These are phyloP conservation scores for Cariama cristata DNA, from an alignment of 2,113 vertebrate species.

Conservation along the genomic window DNA sequence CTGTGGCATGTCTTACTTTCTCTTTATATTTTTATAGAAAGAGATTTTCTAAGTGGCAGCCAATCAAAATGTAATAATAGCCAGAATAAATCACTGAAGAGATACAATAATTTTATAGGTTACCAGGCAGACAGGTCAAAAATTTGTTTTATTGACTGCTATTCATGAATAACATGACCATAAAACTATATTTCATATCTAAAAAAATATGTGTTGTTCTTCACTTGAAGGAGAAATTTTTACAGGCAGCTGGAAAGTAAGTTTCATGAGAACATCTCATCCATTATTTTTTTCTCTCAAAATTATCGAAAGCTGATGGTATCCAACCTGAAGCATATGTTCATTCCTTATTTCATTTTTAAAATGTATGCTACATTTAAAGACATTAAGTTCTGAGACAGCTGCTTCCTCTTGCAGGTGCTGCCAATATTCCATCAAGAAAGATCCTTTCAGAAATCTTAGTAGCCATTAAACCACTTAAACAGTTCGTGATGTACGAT, in stretches of 20 bases:
- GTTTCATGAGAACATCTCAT: neutral
- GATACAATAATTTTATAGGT: neutral
- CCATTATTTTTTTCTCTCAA: neutral
- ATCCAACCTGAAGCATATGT: neutral
- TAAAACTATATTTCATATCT: neutral
- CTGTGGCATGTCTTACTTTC: neutral
- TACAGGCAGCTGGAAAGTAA: neutral
- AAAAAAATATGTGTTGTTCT: neutral
- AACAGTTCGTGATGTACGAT: neutral
- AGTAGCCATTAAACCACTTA: neutral
- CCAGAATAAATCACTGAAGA: neutral
- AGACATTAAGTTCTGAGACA: neutral
- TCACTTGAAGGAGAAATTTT: neutral
- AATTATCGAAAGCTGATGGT: neutral
- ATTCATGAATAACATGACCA: neutral
- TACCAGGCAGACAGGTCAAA: neutral
- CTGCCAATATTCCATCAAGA: neutral
- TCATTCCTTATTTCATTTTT: neutral
- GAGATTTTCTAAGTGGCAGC: neutral
- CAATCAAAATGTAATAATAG: neutral
- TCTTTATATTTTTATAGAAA: neutral
- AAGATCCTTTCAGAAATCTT: neutral
- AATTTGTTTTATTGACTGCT: neutral
- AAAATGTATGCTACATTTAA: neutral
- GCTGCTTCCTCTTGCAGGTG: neutral